Evolutionary conservation across 2,888 invertebrate genomes (phyloP).

Genomic region (Suillia variegata): DNA sequence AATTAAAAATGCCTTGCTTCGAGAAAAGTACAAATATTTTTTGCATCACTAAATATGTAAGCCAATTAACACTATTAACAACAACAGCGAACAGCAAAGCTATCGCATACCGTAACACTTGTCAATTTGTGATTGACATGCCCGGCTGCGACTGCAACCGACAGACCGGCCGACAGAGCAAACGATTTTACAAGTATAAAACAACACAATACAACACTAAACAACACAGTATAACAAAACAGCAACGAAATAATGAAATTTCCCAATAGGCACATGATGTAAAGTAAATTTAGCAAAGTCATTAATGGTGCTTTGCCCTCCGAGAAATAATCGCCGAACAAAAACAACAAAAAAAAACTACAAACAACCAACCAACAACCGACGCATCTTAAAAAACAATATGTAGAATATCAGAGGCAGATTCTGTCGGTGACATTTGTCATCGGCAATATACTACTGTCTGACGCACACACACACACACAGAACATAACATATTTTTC

Average conservation of each 20-base stretch:
- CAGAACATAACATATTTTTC: too few relatives aligned
- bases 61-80: background rate
- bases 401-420: background rate
- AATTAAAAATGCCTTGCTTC: too few relatives aligned
- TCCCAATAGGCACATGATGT: background rate
- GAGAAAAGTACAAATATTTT: too few relatives aligned
- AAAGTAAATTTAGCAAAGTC: background rate
- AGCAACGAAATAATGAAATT: too few relatives aligned
- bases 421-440: background rate
- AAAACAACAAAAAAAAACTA: background rate
- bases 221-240: too few relatives aligned
- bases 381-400: background rate
- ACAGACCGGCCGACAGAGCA: too few relatives aligned
- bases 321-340: background rate
- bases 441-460: background rate
- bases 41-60: background rate
- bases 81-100: too few relatives aligned
- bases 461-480: background rate
- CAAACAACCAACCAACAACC: too few relatives aligned
- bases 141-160: background rate
- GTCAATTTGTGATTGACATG: slow-evolving; percentile 2
- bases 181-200: too few relatives aligned
- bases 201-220: too few relatives aligned
- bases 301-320: background rate
- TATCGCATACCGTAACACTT: background rate